Percentiles rank a stretch among this genome's conserved stretches.
These are phyloP conservation scores for Onychorhynchus coronatus DNA, from an alignment of 2,113 vertebrate species.

Conservation along the genomic window DNA sequence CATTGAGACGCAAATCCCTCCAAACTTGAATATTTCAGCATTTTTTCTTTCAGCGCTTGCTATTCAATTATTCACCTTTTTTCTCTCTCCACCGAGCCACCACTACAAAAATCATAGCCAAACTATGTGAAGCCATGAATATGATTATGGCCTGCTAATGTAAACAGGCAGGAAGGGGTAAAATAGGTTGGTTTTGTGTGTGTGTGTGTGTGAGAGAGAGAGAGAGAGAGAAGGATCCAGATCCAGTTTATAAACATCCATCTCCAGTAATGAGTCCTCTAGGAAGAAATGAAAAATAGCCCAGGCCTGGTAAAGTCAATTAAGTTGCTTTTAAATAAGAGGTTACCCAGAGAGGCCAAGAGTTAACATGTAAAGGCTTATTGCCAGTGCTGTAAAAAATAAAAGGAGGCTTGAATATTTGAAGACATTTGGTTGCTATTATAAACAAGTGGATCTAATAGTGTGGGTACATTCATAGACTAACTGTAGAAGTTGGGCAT, in stretches of 20 bases:
- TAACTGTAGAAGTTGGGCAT: constrained; percentile 55
- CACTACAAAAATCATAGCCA: background rate
- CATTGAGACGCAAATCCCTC: background rate
- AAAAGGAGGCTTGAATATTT: constrained; percentile 52
- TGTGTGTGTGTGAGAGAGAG: background rate
- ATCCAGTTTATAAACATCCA: constrained; percentile 42
- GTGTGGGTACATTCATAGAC: constrained; percentile 56
- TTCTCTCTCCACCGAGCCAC: background rate
- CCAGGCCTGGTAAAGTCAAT: constrained; percentile 60
- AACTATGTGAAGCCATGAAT: background rate
- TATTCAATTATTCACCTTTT: background rate
- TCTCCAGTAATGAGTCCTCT: constrained; percentile 44
- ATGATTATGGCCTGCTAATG: constrained; percentile 16
- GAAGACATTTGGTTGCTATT: constrained; percentile 75
- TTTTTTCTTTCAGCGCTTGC: constrained; percentile 3
- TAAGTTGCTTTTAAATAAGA: constrained; percentile 61
- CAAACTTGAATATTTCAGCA: background rate
- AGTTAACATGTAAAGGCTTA: constrained; percentile 52
- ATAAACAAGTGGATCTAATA: constrained; percentile 66
- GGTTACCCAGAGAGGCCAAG: constrained; percentile 58
- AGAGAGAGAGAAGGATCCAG: constrained; percentile 37
- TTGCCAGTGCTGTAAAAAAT: constrained; percentile 47
- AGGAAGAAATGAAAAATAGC: constrained; percentile 57
- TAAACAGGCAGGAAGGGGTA: constrained; percentile 57
- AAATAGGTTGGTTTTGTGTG: background rate